Percentiles rank a stretch among this genome's conserved stretches.
phyloP scores from a whole-genome alignment of 2,888 invertebrate species.

The Fissipunctia ypsillon region DNA sequence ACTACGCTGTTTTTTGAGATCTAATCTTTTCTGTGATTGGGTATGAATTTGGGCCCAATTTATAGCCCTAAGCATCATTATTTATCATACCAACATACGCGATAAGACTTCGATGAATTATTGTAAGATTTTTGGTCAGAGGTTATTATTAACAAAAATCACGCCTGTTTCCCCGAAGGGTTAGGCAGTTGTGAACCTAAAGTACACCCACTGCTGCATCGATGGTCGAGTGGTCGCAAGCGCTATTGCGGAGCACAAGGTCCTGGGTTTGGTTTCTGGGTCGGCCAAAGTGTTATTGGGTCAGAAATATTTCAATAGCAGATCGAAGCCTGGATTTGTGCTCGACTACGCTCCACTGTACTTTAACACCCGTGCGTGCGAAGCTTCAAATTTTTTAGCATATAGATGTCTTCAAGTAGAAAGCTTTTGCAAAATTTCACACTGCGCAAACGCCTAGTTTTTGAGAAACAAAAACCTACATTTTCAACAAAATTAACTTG shows the following conservation, averaged over 20 bases:
- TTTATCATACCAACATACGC: background rate
- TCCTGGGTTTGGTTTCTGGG: background rate
- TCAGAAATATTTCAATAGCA: background rate
- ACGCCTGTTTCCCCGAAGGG: background rate
- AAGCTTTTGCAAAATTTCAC: too few relatives aligned
- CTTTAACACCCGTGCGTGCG: too few relatives aligned
- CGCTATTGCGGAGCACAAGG: background rate
- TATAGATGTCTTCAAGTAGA: too few relatives aligned
- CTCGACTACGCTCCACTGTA: background rate
- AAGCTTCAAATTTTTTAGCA: too few relatives aligned
- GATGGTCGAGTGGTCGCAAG: background rate
- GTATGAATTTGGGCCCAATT: background rate
- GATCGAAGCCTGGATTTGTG: background rate
- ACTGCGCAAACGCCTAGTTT: too few relatives aligned
- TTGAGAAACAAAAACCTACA: too few relatives aligned
- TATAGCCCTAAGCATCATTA: background rate
- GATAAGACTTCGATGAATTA: background rate
- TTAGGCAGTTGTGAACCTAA: background rate
- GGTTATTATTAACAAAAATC: too few relatives aligned
- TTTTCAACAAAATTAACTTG: too few relatives aligned
- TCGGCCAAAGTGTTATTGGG: background rate
- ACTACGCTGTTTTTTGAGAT: background rate
- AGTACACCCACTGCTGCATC: background rate
- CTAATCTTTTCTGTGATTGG: background rate
- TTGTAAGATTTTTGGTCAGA: background rate